phyloP scores from a whole-genome alignment of 1,140 invertebrate genomes.

The Ericerus pela region DNA sequence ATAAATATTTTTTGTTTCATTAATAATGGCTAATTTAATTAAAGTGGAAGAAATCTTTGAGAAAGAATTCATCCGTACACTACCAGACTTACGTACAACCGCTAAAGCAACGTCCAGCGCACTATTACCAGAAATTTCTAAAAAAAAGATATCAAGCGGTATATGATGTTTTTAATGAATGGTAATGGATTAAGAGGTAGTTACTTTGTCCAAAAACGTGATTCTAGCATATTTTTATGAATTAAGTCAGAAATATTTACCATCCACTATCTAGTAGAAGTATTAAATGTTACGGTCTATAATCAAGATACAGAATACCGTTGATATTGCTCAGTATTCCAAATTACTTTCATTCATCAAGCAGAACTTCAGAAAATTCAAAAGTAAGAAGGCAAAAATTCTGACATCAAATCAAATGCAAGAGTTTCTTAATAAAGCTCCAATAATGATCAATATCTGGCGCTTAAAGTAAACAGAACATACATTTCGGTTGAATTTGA shows the following conservation, averaged over 20 bases:
- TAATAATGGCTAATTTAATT: no score
- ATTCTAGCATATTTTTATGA: background rate
- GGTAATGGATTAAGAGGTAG: background rate
- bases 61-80: no score
- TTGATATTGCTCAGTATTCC: background rate
- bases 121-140: background rate
- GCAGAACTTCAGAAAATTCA: background rate
- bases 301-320: background rate
- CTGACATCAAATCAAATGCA: background rate
- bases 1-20: no score
- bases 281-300: background rate
- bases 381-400: background rate
- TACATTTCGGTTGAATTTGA: background rate
- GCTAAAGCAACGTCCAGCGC: no score
- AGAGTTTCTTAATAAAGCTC: background rate
- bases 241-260: background rate
- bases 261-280: background rate
- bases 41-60: no score
- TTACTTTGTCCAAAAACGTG: background rate
- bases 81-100: no score
- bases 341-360: background rate
- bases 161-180: background rate
- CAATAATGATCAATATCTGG: background rate
- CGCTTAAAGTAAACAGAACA: background rate
- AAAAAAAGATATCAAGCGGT: background rate